These are phyloP conservation scores for Rhinoderma darwinii DNA, from an alignment of 2,113 vertebrate genomes.

Conservation along the genomic window DNA sequence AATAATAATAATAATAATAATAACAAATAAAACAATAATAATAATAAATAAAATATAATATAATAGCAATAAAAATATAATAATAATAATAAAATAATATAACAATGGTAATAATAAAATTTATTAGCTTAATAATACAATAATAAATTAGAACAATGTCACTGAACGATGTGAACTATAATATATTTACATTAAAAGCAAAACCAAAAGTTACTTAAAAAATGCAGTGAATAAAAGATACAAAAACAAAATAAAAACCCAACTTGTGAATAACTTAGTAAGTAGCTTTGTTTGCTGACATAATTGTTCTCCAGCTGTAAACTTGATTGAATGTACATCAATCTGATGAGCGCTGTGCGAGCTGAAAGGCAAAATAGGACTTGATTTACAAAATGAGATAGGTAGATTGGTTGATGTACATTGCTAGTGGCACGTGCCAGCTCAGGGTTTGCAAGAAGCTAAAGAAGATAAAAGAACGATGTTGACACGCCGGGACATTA, in stretches of 20 bases:
- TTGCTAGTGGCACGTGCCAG: slow-evolving; percentile 23
- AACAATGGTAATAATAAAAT: too few relatives aligned
- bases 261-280: neutral
- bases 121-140: too few relatives aligned
- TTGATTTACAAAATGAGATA: slow-evolving; percentile 36
- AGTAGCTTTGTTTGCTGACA: neutral
- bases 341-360: neutral
- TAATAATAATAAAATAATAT: too few relatives aligned
- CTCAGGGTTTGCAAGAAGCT: neutral
- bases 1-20: too few relatives aligned
- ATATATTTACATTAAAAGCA: too few relatives aligned
- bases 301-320: neutral
- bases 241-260: neutral
- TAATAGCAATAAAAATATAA: too few relatives aligned
- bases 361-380: neutral
- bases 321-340: neutral
- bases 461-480: neutral
- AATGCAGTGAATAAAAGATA: neutral
- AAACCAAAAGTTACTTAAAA: neutral
- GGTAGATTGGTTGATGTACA: neutral
- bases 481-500: neutral
- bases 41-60: too few relatives aligned
- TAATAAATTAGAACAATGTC: too few relatives aligned
- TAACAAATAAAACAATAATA: too few relatives aligned
- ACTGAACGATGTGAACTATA: too few relatives aligned